Evolutionary conservation across 2,888 invertebrate genomes (phyloP).

Genomic region (Amphipoea oculea): DNA sequence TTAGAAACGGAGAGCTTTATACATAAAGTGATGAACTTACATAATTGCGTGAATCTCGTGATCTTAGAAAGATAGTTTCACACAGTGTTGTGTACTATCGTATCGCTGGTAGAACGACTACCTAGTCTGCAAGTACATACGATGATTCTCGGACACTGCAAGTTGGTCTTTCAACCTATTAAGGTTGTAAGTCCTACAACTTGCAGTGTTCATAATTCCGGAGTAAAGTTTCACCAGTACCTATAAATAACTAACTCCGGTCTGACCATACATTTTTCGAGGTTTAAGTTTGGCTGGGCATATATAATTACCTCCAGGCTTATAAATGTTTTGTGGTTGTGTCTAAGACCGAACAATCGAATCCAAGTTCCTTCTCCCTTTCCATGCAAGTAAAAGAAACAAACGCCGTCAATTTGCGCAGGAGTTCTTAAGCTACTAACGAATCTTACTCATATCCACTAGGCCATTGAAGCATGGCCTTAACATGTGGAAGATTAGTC

Average conservation of each 20-base stretch:
- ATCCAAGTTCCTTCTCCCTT: neutral
- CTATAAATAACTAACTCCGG: neutral
- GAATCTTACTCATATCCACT: constrained; percentile 48
- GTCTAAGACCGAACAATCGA: neutral
- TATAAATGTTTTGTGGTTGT: neutral
- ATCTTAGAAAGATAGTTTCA: constrained; percentile 21
- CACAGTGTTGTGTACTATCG: neutral
- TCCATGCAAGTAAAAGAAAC: neutral
- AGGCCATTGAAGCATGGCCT: constrained; percentile 63
- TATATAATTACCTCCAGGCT: too few species aligned
- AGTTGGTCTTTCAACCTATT: too few species aligned
- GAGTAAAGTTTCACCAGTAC: neutral
- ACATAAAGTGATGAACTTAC: constrained; percentile 8
- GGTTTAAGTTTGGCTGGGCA: neutral
- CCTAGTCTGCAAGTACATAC: neutral
- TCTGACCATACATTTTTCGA: neutral
- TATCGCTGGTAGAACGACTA: neutral
- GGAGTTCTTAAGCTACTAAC: constrained; percentile 31
- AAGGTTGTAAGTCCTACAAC: too few species aligned
- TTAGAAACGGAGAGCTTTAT: constrained; percentile 27
- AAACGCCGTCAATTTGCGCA: neutral
- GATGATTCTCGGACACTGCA: neutral
- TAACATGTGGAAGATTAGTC: constrained; percentile 67
- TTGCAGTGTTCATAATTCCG: too few species aligned
- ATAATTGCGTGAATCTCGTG: constrained; percentile 20